Evolutionary conservation across 2,797 vertebrate genomes (phyloP).

Genomic region (Moxostoma hubbsi): DNA sequence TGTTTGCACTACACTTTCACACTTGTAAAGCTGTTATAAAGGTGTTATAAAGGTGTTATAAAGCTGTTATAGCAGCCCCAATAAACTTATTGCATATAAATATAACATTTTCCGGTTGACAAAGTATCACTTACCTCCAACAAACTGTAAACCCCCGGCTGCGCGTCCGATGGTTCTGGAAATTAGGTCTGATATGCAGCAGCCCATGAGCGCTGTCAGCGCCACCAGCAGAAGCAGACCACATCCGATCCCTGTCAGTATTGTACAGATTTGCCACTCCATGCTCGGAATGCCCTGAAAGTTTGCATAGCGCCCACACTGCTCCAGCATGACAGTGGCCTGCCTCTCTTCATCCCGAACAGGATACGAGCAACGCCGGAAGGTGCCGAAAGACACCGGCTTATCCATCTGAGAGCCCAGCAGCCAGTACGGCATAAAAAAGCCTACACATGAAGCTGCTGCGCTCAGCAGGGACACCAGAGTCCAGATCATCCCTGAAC

Average conservation of each 20-base stretch:
- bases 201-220: constrained; percentile 93
- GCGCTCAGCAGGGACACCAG: constrained; percentile 91
- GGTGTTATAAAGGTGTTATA: no score
- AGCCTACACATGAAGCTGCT: constrained; percentile 82
- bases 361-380: constrained; percentile 94
- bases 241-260: constrained; percentile 92
- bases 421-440: constrained; percentile 97
- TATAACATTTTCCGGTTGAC: not conserved
- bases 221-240: constrained; percentile 95
- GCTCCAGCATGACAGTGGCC: constrained; percentile 94
- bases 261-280: constrained; percentile 94
- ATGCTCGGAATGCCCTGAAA: constrained; percentile 94
- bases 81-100: constrained; percentile 81
- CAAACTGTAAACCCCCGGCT: constrained; percentile 95
- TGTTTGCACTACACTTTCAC: not conserved
- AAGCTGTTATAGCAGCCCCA: constrained; percentile 84
- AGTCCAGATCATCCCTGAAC: constrained; percentile 85
- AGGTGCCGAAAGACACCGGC: constrained; percentile 94
- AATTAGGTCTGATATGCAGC: constrained; percentile 96
- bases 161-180: constrained; percentile 93
- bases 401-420: constrained; percentile 90
- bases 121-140: constrained; percentile 92
- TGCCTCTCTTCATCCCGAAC: constrained; percentile 90
- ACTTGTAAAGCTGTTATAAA: not conserved
- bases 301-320: constrained; percentile 95